Base-by-base conservation (phyloP, 2,113 vertebrate genomes). In the Colossoma macropomum region DNA sequence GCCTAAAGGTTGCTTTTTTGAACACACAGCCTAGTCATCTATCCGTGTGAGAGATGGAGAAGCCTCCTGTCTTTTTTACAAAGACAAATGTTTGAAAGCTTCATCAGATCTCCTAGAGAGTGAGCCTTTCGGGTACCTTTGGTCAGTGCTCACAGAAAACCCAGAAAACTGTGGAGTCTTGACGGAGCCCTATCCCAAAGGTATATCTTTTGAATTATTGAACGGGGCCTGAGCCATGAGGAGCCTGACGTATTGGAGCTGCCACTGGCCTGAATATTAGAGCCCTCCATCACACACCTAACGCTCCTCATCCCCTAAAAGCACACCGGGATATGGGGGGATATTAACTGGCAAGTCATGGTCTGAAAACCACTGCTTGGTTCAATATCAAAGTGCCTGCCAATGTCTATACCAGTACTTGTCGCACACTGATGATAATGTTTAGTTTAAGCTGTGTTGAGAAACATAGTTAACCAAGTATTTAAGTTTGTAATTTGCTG, bases 201-300 rank as follows among this genome's bases (percentile, higher is more conserved):
- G 84, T 83, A 71, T 15, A n/a, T 76, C 75, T 80, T 11, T 28
- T 90, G 75, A 85, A 89, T 90, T 85, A 87, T 92, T 86, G 56
- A 86, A 52, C 68, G 56, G 32, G 77, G 34, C 77, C 85, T 56
- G 84, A 80, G 83, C 70, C 62, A 17, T 28, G 66, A 76, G 76
- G 45, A 19, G 72, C 84, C 77, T 48, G 54, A 77, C 76, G 78
- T 79, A 81, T 70, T 72, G 25, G 69, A 45, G 34, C 60, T 56
- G 38, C 76, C 80, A 69, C 52, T 9, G 13, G 25, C 83, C 75
- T 79, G 81, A 78, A 82, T 84, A 85, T 83, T 81, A 80, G 66
- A 56, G 76, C 60, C 38, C 78, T 88, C 80, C 75, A 87, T 88
- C 88, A 77, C 76, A 76, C 38, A 32, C 30, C 19, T 50, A 74